Evolutionary conservation across 2,888 invertebrate species (phyloP), one percentile per base, ranked within the genome.

Genomic region (Cephus sareptanus): DNA sequence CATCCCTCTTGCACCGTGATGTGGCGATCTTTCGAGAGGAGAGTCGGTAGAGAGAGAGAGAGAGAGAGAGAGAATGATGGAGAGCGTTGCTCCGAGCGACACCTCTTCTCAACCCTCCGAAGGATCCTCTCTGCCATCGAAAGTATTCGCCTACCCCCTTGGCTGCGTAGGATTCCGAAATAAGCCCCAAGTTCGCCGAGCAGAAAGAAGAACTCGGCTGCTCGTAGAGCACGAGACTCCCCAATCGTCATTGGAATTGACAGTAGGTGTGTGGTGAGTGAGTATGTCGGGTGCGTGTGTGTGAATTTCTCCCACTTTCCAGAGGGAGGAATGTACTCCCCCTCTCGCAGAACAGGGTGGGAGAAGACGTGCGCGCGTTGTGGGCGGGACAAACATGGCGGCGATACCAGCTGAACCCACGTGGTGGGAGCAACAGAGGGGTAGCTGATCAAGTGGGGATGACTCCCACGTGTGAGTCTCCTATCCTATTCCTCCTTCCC

Each of bases 321-420:
- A 40, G 40, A 15, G 40, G 40, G 40, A 40, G 40, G 40, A 40
- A 40, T 40, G 40, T 40, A 40, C 40, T 40, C 40, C 40, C 40
- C 15, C 40, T 40, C 40, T 6, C 15, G 83, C 82, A 84, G 82
- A 81, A 78, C 3, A 68, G 37, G 77, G 82, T 84, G 86, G 85
- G 87, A 85, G 81, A 79, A 79, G 83, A 83, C 86, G 82, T 83
- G 84, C 84, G 85, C 85, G 85, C 84, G 83, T 86, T 83, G 89
- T 88, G 87, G 90, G 90, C 89, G 90, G 89, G 86, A 88, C 90
- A 89, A 90, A 90, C 87, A 90, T 90, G 90, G 90, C 90, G 88
- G 86, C 85, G 79, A 85, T 83, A 85, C 87, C 89, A 86, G 87
- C 90, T 69, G 34, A 70, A 34, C 87, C 87, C 83, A 74, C 37